Evolutionary conservation across 35 echinoderm and acorn worm genomes (phyloP).

Genomic region (Diadema setosum): DNA sequence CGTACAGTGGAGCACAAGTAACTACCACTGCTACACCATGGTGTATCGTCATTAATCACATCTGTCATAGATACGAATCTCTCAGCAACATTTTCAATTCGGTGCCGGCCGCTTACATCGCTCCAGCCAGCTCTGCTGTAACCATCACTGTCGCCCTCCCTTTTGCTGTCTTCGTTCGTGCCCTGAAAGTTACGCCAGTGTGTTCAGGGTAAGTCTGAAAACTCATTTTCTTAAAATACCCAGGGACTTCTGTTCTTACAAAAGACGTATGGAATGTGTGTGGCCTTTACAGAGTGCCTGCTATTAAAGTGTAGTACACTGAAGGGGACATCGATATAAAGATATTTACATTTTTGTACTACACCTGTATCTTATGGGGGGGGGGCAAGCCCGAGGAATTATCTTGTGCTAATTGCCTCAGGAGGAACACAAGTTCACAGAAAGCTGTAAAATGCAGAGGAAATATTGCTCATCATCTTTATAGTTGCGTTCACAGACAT

Average conservation of each 20-base stretch:
- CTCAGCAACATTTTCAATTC: not conserved
- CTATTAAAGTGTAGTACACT: not conserved
- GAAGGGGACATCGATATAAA: not conserved
- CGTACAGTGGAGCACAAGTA: conserved; percentile 51
- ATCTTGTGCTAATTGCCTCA: too few relatives aligned
- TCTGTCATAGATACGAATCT: not conserved
- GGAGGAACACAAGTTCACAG: too few relatives aligned
- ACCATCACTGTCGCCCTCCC: conserved; percentile 50
- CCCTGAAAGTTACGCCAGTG: conserved; percentile 46
- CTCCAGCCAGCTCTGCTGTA: not conserved
- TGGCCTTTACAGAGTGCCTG: not conserved
- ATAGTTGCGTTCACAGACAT: too few relatives aligned
- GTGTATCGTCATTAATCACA: too few relatives aligned
- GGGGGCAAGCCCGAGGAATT: too few relatives aligned
- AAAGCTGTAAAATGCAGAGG: too few relatives aligned
- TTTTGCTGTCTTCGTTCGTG: conserved; percentile 21
- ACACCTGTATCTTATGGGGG: too few relatives aligned
- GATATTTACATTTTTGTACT: not conserved
- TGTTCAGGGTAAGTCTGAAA: conserved; percentile 34
- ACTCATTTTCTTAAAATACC: not conserved
- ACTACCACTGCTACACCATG: conserved; percentile 19
- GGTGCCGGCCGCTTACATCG: not conserved
- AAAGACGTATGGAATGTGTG: not conserved
- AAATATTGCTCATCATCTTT: too few relatives aligned
- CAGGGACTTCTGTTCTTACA: not conserved